Evolutionary conservation across 2,888 invertebrate genomes (phyloP).

Genomic region (Patella depressa): DNA sequence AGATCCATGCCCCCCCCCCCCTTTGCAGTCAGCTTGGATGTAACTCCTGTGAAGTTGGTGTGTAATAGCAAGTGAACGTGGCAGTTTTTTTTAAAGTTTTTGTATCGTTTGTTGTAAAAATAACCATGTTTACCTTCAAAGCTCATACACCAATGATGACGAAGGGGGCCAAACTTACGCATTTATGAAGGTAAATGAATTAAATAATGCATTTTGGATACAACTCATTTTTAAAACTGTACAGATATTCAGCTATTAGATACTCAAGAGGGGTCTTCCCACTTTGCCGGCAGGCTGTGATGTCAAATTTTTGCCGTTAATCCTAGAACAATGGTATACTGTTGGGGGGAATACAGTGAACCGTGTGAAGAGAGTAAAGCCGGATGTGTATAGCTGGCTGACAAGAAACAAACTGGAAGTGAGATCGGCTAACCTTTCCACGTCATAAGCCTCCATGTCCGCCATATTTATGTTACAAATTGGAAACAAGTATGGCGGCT

Average conservation of each 20-base stretch:
- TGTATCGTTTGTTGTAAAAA: neutral
- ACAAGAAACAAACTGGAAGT: too few species aligned
- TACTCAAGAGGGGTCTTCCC: too few species aligned
- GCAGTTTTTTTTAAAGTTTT: neutral
- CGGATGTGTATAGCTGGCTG: too few species aligned
- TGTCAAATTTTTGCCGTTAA: neutral
- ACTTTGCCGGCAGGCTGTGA: neutral
- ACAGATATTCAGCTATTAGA: neutral
- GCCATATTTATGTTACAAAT: too few species aligned
- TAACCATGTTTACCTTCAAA: neutral
- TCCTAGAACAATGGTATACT: neutral
- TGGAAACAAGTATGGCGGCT: too few species aligned
- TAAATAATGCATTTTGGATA: neutral
- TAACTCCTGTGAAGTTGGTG: neutral
- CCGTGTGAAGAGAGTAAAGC: too few species aligned
- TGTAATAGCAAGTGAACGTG: neutral
- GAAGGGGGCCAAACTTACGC: neutral
- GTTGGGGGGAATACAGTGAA: neutral
- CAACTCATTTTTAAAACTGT: neutral
- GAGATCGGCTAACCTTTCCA: too few species aligned
- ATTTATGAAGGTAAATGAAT: neutral
- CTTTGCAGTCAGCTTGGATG: too few species aligned
- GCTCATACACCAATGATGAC: neutral
- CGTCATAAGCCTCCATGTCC: too few species aligned
- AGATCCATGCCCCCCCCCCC: too few species aligned